Conservation (phyloP, 1,140 invertebrate genomes). For the Drosophila subpulchrella region DNA sequence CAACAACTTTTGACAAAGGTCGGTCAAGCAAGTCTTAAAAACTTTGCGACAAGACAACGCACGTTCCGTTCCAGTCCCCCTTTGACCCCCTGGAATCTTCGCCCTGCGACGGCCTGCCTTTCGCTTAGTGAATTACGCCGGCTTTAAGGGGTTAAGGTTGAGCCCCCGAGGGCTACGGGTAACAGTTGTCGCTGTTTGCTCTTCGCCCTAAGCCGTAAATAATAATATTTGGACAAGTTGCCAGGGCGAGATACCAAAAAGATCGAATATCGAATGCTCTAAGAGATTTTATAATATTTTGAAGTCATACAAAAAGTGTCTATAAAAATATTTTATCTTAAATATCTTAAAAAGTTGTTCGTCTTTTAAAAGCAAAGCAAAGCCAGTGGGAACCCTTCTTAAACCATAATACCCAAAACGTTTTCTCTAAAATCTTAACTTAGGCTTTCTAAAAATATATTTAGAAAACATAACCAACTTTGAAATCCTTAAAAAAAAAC, state of each 20-base stretch:
- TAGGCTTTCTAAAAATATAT: too few species aligned
- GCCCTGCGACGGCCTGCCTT: conserved; percentile 40
- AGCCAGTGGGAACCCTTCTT: too few species aligned
- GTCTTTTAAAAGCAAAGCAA: too few species aligned
- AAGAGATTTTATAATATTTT: neutral
- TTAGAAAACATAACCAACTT: neutral
- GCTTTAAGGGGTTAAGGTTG: conserved; percentile 81
- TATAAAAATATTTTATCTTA: neutral
- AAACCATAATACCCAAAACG: neutral
- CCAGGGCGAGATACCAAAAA: conserved; percentile 15
- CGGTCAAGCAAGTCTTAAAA: conserved; percentile 83
- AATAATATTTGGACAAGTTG: conserved; percentile 78
- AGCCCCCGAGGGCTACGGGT: conserved; percentile 59
- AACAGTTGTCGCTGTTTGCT: conserved; percentile 78
- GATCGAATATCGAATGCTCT: conserved; percentile 24
- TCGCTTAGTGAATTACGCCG: conserved; percentile 80
- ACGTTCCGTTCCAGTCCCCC: conserved; percentile 54
- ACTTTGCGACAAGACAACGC: conserved; percentile 82
- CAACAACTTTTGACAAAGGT: conserved; percentile 82
- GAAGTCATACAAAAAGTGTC: neutral
- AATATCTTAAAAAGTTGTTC: too few species aligned
- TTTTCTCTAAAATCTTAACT: neutral
- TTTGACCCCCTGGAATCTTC: conserved; percentile 11
- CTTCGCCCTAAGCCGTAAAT: conserved; percentile 79
- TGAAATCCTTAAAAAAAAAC: neutral